phyloP scores from a whole-genome alignment of 2,797 vertebrate genomes.

The Nannoperca obscura region DNA sequence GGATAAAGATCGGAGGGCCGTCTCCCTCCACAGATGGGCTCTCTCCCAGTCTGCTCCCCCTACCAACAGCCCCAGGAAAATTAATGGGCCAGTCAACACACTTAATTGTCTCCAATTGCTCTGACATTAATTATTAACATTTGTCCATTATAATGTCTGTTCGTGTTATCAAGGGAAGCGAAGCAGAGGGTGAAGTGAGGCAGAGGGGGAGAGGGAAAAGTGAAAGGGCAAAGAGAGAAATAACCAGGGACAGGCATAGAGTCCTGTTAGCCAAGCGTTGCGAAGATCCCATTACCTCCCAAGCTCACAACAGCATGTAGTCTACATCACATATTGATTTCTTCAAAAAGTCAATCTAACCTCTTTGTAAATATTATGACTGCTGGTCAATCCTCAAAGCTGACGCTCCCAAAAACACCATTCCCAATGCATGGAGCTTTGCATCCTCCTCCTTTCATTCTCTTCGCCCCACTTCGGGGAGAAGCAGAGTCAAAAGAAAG shows the following conservation, averaged over 20 bases:
- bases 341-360: slow-evolving; percentile 83
- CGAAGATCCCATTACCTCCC: slow-evolving; percentile 83
- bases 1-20: slow-evolving; percentile 43
- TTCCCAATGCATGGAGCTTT: slow-evolving; percentile 57
- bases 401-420: slow-evolving; percentile 56
- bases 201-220: slow-evolving; percentile 41
- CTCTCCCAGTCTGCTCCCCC: slow-evolving; percentile 40
- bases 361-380: slow-evolving; percentile 86
- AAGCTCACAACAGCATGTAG: slow-evolving; percentile 77
- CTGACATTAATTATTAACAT: slow-evolving; percentile 89
- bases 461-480: slow-evolving; percentile 32
- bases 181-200: slow-evolving; percentile 55
- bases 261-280: slow-evolving; percentile 81
- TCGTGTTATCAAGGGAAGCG: slow-evolving; percentile 71
- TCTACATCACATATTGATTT: slow-evolving; percentile 86
- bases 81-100: slow-evolving; percentile 84
- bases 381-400: slow-evolving; percentile 74
- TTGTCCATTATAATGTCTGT: slow-evolving; percentile 71
- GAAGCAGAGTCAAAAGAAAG: slow-evolving; percentile 32
- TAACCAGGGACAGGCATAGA: slow-evolving; percentile 70
- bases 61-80: slow-evolving; percentile 76
- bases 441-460: slow-evolving; percentile 34
- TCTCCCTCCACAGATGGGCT: slow-evolving; percentile 65
- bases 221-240: slow-evolving; percentile 68
- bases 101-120: slow-evolving; percentile 90